These are phyloP conservation scores for Drosophila ironensis DNA, from an alignment of 1,140 invertebrate species.

Conservation along the genomic window DNA sequence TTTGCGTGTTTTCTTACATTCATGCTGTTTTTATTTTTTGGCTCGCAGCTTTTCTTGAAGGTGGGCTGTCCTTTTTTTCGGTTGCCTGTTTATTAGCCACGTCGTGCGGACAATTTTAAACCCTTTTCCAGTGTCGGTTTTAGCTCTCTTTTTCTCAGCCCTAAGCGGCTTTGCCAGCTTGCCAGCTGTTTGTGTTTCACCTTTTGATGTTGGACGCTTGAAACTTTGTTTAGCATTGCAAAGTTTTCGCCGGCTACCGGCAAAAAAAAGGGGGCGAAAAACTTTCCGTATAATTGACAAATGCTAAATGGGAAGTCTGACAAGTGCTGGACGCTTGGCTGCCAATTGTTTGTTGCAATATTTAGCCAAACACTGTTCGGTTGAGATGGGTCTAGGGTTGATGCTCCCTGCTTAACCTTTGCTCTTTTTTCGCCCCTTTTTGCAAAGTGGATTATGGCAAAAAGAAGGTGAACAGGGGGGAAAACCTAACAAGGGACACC, in stretches of 20 bases:
- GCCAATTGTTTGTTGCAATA: conserved; percentile 36
- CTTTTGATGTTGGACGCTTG: conserved; percentile 34
- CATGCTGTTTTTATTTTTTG: not conserved
- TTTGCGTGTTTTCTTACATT: conserved; percentile 7
- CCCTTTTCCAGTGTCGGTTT: conserved; percentile 49
- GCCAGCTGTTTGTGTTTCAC: conserved; percentile 37
- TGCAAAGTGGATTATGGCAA: conserved; percentile 2
- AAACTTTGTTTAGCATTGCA: conserved; percentile 28
- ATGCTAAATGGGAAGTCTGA: conserved; percentile 34
- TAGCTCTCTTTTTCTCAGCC: conserved; percentile 16
- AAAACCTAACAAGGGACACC: conserved; percentile 2
- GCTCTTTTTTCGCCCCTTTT: not conserved
- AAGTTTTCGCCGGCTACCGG: conserved; percentile 10
- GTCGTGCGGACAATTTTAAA: conserved; percentile 61
- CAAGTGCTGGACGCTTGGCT: conserved; percentile 24
- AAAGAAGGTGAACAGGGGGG: conserved; percentile 9
- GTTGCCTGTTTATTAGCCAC: conserved; percentile 65
- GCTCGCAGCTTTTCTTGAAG: conserved; percentile 22
- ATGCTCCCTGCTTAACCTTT: not conserved
- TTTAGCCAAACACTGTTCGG: conserved; percentile 17
- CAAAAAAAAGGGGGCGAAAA: conserved; percentile 10
- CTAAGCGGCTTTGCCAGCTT: conserved; percentile 41
- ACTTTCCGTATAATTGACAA: conserved; percentile 41
- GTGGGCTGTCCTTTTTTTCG: conserved; percentile 38
- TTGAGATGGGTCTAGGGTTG: not conserved